Evolutionary conservation across 2,888 invertebrate genomes (phyloP), one percentile per base, ranked within the genome.

Genomic region (Apantesis nais): DNA sequence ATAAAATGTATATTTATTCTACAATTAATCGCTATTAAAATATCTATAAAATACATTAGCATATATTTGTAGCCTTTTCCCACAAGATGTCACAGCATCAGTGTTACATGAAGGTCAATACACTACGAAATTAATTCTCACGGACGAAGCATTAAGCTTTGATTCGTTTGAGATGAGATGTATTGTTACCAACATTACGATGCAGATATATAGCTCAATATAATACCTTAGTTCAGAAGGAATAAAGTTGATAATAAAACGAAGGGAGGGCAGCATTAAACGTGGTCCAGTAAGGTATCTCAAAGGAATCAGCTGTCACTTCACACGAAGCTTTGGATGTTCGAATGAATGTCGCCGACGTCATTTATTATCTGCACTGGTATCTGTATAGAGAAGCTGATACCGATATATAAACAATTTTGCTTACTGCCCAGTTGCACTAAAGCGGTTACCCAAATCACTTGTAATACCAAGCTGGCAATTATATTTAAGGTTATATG

Each of bases 91-190:
- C 90, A 90, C 88, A 87, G 88, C 87, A 87, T 87, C 82, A 83
- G 79, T 82, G 78, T 85, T 82, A 83, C 84, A 77, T 83, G 86
- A 90, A 91, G 91, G 91, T 92, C 91, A 89, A 90, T 91, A 89
- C 85, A 88, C 90, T 85, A 87, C 87, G 83, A 89, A 91, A 92
- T 93, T 92, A 92, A 93, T 93, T 93, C 93, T 92, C 93, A 93
- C 93, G 89, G 84, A 83, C 84, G 86, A 88, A 82, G 88, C 88
- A 88, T 90, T 90, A 90, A 90, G 89, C 87, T 89, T 80, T 87
- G 88, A 87, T 89, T 88, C 85, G 85, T 85, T 86, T 82, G 86
- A 90, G 89, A 90, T 90, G 89, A 89, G 88, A 89, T 86, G 84
- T 84, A 85, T 88, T 85, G 83, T 84, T 83, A 81, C 87, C 76